These are phyloP conservation scores for Odontocolon sp. DNA, from an alignment of 2,888 invertebrate species.

Conservation along the genomic window DNA sequence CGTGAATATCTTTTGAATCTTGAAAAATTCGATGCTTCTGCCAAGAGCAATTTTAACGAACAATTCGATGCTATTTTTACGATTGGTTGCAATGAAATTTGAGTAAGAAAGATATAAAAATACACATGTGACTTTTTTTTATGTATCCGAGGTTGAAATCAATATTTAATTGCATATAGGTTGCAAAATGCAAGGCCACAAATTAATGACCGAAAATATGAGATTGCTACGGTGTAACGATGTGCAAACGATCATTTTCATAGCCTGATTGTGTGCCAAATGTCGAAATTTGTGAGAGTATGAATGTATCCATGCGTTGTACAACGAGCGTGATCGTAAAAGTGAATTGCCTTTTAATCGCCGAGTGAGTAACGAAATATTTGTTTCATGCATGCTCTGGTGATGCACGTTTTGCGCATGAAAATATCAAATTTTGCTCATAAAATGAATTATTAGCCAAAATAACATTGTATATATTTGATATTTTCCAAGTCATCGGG, in stretches of 20 bases:
- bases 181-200: not conserved
- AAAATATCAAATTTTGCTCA: conserved; percentile 8
- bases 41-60: conserved; percentile 45
- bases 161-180: not conserved
- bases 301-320: not conserved
- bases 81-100: conserved; percentile 27
- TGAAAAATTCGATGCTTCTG: conserved; percentile 28
- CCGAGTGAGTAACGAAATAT: not conserved
- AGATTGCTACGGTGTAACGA: conserved; percentile 19
- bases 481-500: not conserved
- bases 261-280: conserved; percentile 10
- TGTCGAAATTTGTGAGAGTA: not conserved
- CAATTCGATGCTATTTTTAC: conserved; percentile 32
- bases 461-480: not conserved
- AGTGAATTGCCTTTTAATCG: conserved; percentile 51
- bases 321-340: conserved; percentile 28
- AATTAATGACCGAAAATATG: conserved; percentile 19
- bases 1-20: not conserved
- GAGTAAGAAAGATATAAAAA: not conserved
- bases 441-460: not conserved
- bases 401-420: not conserved
- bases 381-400: conserved; percentile 3
- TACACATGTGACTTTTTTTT: too few relatives aligned
- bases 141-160: too few relatives aligned
- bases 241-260: conserved; percentile 36